These are phyloP conservation scores for Ochropleura plecta DNA, from an alignment of 2,888 invertebrate species.

Conservation along the genomic window DNA sequence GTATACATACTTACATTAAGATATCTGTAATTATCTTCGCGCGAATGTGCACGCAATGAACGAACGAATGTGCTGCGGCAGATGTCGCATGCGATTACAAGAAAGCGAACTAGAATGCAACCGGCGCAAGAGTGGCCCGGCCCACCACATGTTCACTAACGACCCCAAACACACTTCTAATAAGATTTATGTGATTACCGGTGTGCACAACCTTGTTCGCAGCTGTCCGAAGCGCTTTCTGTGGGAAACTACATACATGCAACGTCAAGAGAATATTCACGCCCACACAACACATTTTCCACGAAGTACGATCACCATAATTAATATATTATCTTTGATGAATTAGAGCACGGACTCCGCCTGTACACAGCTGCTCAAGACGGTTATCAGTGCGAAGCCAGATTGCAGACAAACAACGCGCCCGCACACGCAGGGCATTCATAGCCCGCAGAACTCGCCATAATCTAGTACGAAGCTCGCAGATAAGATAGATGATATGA, in stretches of 20 bases:
- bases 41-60: neutral
- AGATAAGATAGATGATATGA: slow-evolving; percentile 6
- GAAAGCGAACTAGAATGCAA: slow-evolving; percentile 4
- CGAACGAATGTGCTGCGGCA: no score
- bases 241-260: slow-evolving; percentile 89
- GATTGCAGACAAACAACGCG: slow-evolving; percentile 11
- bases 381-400: slow-evolving; percentile 10
- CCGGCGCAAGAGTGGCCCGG: slow-evolving; percentile 16
- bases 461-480: slow-evolving; percentile 3
- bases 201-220: slow-evolving; percentile 85
- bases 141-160: slow-evolving; percentile 32
- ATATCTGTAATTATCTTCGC: neutral
- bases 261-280: slow-evolving; percentile 2
- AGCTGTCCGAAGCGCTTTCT: slow-evolving; percentile 90
- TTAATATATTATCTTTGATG: neutral
- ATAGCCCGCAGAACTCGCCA: slow-evolving; percentile 17
- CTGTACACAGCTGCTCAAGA: neutral
- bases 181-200: slow-evolving; percentile 68
- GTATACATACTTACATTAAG: neutral
- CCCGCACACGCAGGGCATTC: slow-evolving; percentile 35
- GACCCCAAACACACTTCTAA: slow-evolving; percentile 28
- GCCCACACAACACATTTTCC: slow-evolving; percentile 14
- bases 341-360: neutral
- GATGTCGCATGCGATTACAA: slow-evolving; percentile 25
- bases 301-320: neutral